A percentile compares a stretch with the other conserved stretches of the same genome.
Evolutionary conservation across 2,888 invertebrate genomes (phyloP).

Genomic region (Cephalotes varians): DNA sequence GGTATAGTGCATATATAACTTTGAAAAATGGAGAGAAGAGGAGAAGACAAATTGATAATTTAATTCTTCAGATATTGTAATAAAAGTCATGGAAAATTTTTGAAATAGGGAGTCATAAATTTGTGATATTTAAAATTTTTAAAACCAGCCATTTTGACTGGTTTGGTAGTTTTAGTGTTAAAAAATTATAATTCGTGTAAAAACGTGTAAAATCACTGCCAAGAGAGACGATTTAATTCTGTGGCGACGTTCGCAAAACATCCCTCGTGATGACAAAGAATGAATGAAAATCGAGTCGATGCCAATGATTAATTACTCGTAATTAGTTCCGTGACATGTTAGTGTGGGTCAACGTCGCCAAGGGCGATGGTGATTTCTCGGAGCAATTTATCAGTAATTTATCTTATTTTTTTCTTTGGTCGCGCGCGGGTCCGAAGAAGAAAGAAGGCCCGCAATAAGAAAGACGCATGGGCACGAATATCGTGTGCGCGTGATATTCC

Average conservation of each 20-base stretch:
- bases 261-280: background rate
- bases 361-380: conserved; percentile 36
- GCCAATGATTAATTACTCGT: conserved; percentile 73
- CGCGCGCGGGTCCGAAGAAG: background rate
- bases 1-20: too few relatives aligned
- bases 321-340: conserved; percentile 68
- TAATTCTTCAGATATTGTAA: too few relatives aligned
- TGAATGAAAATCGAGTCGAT: conserved; percentile 54
- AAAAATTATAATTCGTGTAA: background rate
- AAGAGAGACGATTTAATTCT: background rate
- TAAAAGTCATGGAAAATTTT: too few relatives aligned
- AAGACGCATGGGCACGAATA: conserved; percentile 68
- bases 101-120: too few relatives aligned
- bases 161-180: too few relatives aligned
- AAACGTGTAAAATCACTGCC: background rate
- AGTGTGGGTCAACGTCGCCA: conserved; percentile 58
- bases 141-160: too few relatives aligned
- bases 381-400: conserved; percentile 72
- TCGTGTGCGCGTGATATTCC: conserved; percentile 71
- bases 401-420: conserved; percentile 62
- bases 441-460: conserved; percentile 58
- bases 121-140: too few relatives aligned
- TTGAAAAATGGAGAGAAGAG: too few relatives aligned
- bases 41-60: too few relatives aligned
- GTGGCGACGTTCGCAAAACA: background rate